phyloP scores from a whole-genome alignment of 2,113 vertebrate species.

The Gambusia affinis region DNA sequence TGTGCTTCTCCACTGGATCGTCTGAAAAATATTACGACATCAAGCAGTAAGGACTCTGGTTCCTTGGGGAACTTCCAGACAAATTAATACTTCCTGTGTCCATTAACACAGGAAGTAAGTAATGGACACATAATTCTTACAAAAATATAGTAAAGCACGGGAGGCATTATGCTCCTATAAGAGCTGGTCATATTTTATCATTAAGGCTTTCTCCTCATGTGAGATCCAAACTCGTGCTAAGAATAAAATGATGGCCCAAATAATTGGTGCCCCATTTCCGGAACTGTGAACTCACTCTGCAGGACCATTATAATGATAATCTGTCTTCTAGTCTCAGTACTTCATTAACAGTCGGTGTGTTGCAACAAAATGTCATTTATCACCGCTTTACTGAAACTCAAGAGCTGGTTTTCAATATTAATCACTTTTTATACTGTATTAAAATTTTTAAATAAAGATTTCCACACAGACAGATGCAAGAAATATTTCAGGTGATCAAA shows the following conservation, averaged over 20 bases:
- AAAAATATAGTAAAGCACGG: conserved; percentile 60
- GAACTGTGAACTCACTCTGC: conserved; percentile 34
- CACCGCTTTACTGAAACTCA: conserved; percentile 16
- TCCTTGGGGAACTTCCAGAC: conserved; percentile 29
- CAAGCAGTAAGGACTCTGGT: conserved; percentile 11
- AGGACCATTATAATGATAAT: conserved; percentile 60
- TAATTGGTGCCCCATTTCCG: conserved; percentile 51
- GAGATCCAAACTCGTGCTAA: conserved; percentile 28
- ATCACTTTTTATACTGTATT: conserved; percentile 1
- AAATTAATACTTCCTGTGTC: conserved; percentile 52
- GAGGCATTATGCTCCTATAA: conserved; percentile 57
- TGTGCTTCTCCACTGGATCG: conserved; percentile 87
- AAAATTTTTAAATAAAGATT: conserved; percentile 12
- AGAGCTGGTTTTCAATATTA: conserved; percentile 11
- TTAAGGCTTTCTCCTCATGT: conserved; percentile 28
- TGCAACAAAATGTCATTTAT: conserved; percentile 1
- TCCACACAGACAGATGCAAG: not conserved
- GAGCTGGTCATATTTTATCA: conserved; percentile 63
- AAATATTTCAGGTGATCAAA: not conserved
- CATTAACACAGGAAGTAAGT: conserved; percentile 41
- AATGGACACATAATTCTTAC: conserved; percentile 20
- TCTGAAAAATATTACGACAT: conserved; percentile 77
- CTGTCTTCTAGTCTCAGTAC: conserved; percentile 60
- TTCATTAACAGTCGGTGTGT: conserved; percentile 33
- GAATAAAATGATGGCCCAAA: conserved; percentile 56